These are phyloP conservation scores for Sarcophaga carnaria DNA, from an alignment of 2,888 invertebrate genomes.

Conservation along the genomic window DNA sequence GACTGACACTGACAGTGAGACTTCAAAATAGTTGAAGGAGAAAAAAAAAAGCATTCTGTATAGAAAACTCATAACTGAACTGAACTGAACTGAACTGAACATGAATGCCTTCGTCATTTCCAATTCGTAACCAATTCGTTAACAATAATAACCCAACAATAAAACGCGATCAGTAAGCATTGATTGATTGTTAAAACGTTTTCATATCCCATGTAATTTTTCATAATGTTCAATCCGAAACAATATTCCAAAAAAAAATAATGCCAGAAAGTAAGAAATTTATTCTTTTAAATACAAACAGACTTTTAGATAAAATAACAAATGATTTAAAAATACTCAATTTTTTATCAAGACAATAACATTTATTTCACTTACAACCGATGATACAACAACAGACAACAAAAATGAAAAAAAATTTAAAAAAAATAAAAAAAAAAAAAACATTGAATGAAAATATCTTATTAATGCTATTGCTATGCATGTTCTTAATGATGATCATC, in stretches of 20 bases:
- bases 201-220: conserved; percentile 67
- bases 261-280: not conserved
- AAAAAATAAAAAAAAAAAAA: conserved; percentile 6
- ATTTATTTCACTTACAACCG: no score
- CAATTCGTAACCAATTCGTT: conserved; percentile 31
- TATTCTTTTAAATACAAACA: not conserved
- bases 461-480: conserved; percentile 50
- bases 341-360: not conserved
- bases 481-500: conserved; percentile 12
- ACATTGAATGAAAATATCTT: conserved; percentile 52
- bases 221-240: conserved; percentile 50
- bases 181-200: conserved; percentile 68
- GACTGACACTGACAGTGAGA: conserved; percentile 67
- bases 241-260: not conserved
- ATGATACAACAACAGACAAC: not conserved
- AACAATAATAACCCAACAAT: conserved; percentile 46
- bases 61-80: conserved; percentile 45
- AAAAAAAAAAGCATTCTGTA: conserved; percentile 33
- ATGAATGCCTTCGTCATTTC: conserved; percentile 25
- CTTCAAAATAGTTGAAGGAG: conserved; percentile 57
- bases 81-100: conserved; percentile 28
- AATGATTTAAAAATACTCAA: not conserved
- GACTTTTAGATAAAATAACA: not conserved
- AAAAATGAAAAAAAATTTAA: no score
- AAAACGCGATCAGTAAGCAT: conserved; percentile 66